These are phyloP conservation scores for Fragum sueziense DNA, from an alignment of 2,888 invertebrate species.

Conservation along the genomic window DNA sequence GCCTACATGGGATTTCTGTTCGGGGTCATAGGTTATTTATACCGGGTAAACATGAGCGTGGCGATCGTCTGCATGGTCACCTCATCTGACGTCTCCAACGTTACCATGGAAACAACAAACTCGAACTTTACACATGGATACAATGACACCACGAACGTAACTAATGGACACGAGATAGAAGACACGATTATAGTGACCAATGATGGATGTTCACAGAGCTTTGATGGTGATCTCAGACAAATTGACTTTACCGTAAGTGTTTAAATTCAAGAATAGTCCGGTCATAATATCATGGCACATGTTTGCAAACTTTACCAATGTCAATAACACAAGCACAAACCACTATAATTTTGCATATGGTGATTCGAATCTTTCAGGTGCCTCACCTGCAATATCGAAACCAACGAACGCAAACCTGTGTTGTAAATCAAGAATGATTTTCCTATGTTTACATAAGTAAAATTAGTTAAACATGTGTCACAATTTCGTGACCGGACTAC, in stretches of 20 bases:
- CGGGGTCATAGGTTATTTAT: constrained; percentile 51
- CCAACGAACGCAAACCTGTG: too few relatives aligned
- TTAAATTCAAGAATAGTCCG: too few relatives aligned
- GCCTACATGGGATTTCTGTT: constrained; percentile 52
- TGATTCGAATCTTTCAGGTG: too few relatives aligned
- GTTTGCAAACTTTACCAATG: too few relatives aligned
- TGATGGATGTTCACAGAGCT: background rate
- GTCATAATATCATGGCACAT: too few relatives aligned
- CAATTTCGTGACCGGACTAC: too few relatives aligned
- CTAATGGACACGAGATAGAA: background rate
- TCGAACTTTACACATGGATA: background rate
- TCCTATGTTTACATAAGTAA: too few relatives aligned
- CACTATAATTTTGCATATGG: too few relatives aligned
- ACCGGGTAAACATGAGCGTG: constrained; percentile 60
- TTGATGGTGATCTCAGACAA: background rate
- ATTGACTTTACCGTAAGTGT: background rate
- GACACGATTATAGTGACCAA: background rate
- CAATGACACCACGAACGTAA: background rate
- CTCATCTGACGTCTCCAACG: background rate
- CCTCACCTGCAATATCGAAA: too few relatives aligned
- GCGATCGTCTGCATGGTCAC: constrained; percentile 62
- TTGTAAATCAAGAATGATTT: too few relatives aligned
- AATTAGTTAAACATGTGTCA: too few relatives aligned
- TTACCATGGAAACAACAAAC: background rate
- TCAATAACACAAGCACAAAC: too few relatives aligned